Percentiles rank a stretch among this genome's conserved stretches.
These are phyloP conservation scores for Eleutherodactylus coqui DNA, from an alignment of 2,797 vertebrate species.

Conservation along the genomic window DNA sequence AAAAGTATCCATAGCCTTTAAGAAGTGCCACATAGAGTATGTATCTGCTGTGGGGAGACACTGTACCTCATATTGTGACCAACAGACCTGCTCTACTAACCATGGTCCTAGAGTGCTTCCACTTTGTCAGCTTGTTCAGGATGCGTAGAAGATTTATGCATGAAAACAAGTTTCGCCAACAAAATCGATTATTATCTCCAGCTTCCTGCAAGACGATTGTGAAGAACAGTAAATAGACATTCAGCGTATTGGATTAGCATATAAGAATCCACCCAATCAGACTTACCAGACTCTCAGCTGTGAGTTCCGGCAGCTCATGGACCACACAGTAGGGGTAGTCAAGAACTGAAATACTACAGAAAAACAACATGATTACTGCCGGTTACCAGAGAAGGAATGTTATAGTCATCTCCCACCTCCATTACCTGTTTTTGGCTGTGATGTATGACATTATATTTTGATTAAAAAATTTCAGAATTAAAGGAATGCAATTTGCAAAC, in stretches of 20 bases:
- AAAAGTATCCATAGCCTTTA: too few relatives aligned
- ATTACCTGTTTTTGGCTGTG: constrained; percentile 97
- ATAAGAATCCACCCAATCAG: not conserved
- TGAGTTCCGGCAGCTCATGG: constrained; percentile 94
- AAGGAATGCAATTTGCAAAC: constrained; percentile 98
- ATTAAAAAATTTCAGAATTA: constrained; percentile 99
- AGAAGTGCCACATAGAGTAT: too few relatives aligned
- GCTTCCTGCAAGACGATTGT: constrained; percentile 82
- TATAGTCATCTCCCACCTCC: too few relatives aligned
- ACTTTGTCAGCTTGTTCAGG: constrained; percentile 97
- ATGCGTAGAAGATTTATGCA: constrained; percentile 97
- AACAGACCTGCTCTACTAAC: constrained; percentile 70
- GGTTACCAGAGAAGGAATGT: not conserved
- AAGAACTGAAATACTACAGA: constrained; percentile 91
- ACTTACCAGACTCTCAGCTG: constrained; percentile 93
- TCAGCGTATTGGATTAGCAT: not conserved
- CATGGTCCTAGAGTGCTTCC: constrained; percentile 99
- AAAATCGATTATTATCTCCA: constrained; percentile 97
- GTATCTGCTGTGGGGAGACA: not conserved
- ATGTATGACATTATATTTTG: constrained; percentile 99
- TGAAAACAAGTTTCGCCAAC: constrained; percentile 97
- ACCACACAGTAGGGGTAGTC: constrained; percentile 95
- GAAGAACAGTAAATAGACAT: not conserved
- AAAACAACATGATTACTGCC: not conserved
- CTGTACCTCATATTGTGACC: not conserved